These are phyloP conservation scores for Dissostichus mawsoni DNA, from an alignment of 2,113 vertebrate genomes.

Conservation along the genomic window DNA sequence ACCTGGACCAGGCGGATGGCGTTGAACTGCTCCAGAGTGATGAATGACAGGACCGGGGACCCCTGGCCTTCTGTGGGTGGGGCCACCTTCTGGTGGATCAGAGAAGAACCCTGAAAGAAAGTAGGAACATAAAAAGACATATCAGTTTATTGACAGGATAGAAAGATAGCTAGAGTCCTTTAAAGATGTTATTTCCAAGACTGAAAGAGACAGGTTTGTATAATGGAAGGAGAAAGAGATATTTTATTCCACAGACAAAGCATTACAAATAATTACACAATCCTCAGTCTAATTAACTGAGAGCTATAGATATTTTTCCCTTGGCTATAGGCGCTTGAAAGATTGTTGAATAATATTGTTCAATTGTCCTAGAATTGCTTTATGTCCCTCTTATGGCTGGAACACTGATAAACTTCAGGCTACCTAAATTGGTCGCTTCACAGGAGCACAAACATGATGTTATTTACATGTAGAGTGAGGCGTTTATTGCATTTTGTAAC, in stretches of 20 bases:
- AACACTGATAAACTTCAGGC: not conserved
- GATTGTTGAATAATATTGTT: not conserved
- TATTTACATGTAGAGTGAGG: conserved; percentile 5
- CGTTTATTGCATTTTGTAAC: not conserved
- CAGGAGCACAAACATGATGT: not conserved
- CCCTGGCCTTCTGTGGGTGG: conserved; percentile 88
- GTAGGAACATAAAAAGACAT: conserved; percentile 3
- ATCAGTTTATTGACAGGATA: not conserved
- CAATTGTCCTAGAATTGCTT: not conserved
- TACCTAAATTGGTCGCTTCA: not conserved
- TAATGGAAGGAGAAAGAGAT: not conserved
- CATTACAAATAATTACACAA: not conserved
- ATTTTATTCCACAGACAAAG: not conserved
- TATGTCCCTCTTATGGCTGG: not conserved
- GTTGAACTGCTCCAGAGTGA: conserved; percentile 92
- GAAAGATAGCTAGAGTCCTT: not conserved
- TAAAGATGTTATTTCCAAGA: not conserved
- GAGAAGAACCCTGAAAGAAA: conserved; percentile 87
- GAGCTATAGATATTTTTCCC: not conserved
- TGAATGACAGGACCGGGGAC: conserved; percentile 92
- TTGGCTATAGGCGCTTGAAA: not conserved
- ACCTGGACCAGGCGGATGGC: conserved; percentile 92
- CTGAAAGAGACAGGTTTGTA: not conserved
- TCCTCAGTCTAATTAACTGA: not conserved
- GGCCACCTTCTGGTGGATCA: conserved; percentile 94